A percentile compares a stretch with the other conserved stretches of the same genome.
Evolutionary conservation across 2,888 invertebrate genomes (phyloP).

Genomic region (Drosophila robusta): DNA sequence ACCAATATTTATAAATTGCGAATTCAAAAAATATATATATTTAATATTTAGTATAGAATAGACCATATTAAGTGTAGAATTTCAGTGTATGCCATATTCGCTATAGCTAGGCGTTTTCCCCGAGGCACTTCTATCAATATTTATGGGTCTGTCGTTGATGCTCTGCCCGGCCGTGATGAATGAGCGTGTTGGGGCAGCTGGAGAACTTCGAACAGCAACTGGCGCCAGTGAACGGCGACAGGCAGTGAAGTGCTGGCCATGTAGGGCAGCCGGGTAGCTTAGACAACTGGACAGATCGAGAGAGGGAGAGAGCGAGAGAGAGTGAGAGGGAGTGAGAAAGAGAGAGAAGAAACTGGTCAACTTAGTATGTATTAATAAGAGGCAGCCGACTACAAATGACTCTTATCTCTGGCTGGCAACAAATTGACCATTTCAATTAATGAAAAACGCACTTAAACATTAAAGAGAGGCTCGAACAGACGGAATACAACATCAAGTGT

Average conservation of each 20-base stretch:
- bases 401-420: slow-evolving; percentile 54
- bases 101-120: slow-evolving; percentile 4
- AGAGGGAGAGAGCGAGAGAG: slow-evolving; percentile 1
- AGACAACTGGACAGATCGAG: slow-evolving; percentile 19
- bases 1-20: slow-evolving; percentile 71
- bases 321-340: slow-evolving; percentile 1
- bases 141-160: slow-evolving; percentile 61
- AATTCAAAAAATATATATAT: too few relatives aligned
- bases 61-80: not conserved
- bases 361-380: slow-evolving; percentile 55
- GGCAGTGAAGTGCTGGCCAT: slow-evolving; percentile 54
- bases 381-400: slow-evolving; percentile 40
- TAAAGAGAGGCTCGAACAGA: slow-evolving; percentile 52
- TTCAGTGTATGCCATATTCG: slow-evolving; percentile 33
- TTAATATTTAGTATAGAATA: not conserved
- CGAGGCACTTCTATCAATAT: slow-evolving; percentile 61
- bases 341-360: slow-evolving; percentile 6
- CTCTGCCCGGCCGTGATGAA: slow-evolving; percentile 59
- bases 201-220: slow-evolving; percentile 44
- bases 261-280: slow-evolving; percentile 55
- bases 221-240: slow-evolving; percentile 56
- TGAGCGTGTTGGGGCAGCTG: slow-evolving; percentile 52
- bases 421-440: slow-evolving; percentile 79
- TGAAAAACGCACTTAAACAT: slow-evolving; percentile 78
- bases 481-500: slow-evolving; percentile 60